Conservation (phyloP, 2,888 invertebrate species). For the Amiota communis region DNA sequence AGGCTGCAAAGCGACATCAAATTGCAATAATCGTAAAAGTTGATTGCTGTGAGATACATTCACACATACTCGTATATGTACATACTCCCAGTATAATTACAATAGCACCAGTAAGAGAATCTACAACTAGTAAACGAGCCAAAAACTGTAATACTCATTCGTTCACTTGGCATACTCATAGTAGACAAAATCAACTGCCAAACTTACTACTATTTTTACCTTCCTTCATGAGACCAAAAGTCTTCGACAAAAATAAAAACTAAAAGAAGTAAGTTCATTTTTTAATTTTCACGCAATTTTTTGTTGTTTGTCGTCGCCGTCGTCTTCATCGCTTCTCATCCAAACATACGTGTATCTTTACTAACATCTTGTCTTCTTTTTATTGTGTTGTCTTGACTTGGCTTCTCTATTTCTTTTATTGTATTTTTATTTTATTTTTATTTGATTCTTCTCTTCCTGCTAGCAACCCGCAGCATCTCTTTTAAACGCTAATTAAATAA, state of each 20-base stretch:
- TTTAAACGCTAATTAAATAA: constrained; percentile 64
- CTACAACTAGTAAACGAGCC: constrained; percentile 28
- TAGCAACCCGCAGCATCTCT: constrained; percentile 37
- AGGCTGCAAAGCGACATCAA: constrained; percentile 40
- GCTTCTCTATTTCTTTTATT: background rate
- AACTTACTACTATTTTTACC: no score
- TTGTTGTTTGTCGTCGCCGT: background rate
- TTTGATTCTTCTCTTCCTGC: constrained; percentile 24
- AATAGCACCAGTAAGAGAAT: constrained; percentile 47
- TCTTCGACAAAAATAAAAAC: background rate
- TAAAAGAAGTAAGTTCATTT: background rate
- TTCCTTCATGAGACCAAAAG: no score
- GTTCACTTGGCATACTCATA: constrained; percentile 42
- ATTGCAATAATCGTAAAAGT: constrained; percentile 62
- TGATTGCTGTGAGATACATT: constrained; percentile 48
- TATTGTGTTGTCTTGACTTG: background rate
- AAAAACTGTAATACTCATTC: background rate
- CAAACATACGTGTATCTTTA: constrained; percentile 1
- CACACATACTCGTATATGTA: constrained; percentile 22
- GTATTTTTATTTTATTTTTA: constrained; percentile 8
- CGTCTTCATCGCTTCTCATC: no score
- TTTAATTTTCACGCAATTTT: constrained; percentile 18
- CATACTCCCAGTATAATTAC: constrained; percentile 43
- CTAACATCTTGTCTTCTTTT: background rate
- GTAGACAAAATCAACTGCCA: background rate